A percentile compares a stretch with the other conserved stretches of the same genome.
These are phyloP conservation scores for Beroe ovata DNA, from an alignment of 37 sponge, comb jelly and placozoan species.

Conservation along the genomic window DNA sequence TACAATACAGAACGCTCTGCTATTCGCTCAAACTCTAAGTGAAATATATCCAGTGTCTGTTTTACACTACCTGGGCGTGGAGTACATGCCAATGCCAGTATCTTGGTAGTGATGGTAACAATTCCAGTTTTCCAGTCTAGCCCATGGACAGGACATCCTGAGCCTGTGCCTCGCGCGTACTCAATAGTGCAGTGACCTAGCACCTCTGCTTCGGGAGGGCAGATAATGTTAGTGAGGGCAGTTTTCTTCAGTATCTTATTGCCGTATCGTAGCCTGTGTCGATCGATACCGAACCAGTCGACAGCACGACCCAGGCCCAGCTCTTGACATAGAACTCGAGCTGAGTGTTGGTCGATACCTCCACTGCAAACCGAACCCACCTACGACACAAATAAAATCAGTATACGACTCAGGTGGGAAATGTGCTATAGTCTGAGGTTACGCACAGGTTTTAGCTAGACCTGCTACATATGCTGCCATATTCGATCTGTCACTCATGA, in stretches of 20 bases:
- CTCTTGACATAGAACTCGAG: not conserved
- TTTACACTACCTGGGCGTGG: too few relatives aligned
- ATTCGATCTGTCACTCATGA: too few relatives aligned
- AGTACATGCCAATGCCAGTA: not conserved
- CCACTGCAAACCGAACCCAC: not conserved
- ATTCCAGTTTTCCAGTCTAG: not conserved
- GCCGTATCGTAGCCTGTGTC: too few relatives aligned
- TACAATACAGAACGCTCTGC: too few relatives aligned
- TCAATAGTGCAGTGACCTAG: not conserved
- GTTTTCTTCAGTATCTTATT: too few relatives aligned
- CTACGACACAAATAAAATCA: too few relatives aligned
- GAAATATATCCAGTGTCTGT: too few relatives aligned
- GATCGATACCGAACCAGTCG: not conserved
- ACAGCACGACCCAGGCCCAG: not conserved
- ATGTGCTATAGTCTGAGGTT: too few relatives aligned
- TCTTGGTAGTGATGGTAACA: not conserved
- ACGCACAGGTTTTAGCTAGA: too few relatives aligned
- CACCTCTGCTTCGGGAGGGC: not conserved
- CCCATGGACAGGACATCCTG: not conserved
- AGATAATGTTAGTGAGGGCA: not conserved
- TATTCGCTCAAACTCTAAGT: too few relatives aligned
- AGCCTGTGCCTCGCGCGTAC: not conserved
- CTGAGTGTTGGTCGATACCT: not conserved
- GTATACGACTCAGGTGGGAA: too few relatives aligned
- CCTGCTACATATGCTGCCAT: too few relatives aligned